Evolutionary conservation across 2,888 invertebrate genomes (phyloP), one percentile per base, ranked within the genome.

Genomic region (Polyommatus icarus): DNA sequence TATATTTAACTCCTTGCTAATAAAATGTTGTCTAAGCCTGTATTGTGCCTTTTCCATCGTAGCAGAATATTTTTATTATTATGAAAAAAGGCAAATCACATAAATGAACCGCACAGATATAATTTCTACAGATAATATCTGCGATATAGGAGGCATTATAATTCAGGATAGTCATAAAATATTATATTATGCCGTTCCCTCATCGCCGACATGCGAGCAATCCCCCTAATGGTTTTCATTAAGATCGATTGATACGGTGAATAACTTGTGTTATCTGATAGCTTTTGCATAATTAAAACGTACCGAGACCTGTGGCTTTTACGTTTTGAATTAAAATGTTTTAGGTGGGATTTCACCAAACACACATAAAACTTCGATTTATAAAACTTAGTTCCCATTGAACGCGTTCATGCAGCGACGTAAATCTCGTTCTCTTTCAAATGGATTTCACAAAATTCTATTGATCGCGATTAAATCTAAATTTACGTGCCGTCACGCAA

Each of bases 231-330:
- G 67, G 67, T 32, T 67, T 67, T 67, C 67, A 67, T 67, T 67
- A 67, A 67, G 67, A 67, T 67, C 67, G 67, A 67, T 67, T 67
- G 67, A 67, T 67, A 67, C 18, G 29, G 67, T 18, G 67, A 67
- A 32, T 67, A 32, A 67, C 67, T 67, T 32, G 67, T 67, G 29
- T 18, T 67, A 32, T 67, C 32, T 15, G 32, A 29, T 67, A 67
- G 67, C 61, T 61, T 24, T 12, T 24, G 24, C 67, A 67, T 67
- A 67, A 67, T 67, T 32, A 67, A 67, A 32, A 32, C 61, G 24
- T 24, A 59, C 12, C 12, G 12, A 20, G 1, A 67, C 29, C 67
- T 67, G 29, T 32, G 67, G 67, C 15, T 67, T 54, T 24, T 15
- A 50, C 15, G 50, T 75, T 75, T 29, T 6, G 15, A 67, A n/a